Percentiles rank a stretch among this genome's conserved stretches.
Conservation (phyloP, 2,797 vertebrate genomes). For the Acrossocheilus wenchowensis region DNA sequence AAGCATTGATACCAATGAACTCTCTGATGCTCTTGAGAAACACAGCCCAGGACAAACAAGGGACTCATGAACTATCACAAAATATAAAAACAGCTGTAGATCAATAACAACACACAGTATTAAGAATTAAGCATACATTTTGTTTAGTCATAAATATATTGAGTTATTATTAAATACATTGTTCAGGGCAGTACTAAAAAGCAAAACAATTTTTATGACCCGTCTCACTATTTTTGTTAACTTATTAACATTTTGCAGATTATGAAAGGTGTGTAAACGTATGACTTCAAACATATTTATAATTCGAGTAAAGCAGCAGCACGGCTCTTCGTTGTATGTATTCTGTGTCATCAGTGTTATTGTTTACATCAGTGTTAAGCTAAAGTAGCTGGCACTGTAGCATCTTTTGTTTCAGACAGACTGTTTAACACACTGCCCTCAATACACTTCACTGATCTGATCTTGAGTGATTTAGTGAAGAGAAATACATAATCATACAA, state of each 20-base stretch:
- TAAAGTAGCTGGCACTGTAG: conserved; percentile 3
- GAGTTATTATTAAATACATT: background rate
- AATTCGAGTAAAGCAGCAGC: background rate
- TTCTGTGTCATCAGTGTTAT: background rate
- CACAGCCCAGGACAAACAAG: background rate
- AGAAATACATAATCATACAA: conserved; percentile 1
- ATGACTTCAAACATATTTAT: background rate
- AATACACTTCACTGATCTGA: too few relatives aligned
- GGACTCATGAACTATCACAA: background rate
- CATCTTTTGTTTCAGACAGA: conserved; percentile 8
- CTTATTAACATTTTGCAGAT: background rate
- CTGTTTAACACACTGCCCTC: background rate
- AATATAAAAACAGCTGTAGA: background rate
- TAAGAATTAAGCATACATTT: background rate
- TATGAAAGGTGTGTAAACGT: background rate
- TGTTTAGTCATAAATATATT: background rate
- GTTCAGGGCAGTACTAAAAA: background rate
- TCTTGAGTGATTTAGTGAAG: background rate
- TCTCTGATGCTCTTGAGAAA: background rate
- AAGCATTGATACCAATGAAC: background rate
- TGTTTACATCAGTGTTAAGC: conserved; percentile 7
- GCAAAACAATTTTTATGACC: background rate
- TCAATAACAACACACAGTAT: background rate
- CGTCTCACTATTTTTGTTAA: background rate
- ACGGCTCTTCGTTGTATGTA: background rate